Conservation (phyloP, 2,888 invertebrate genomes). For the Noctuana brunneofusca region DNA sequence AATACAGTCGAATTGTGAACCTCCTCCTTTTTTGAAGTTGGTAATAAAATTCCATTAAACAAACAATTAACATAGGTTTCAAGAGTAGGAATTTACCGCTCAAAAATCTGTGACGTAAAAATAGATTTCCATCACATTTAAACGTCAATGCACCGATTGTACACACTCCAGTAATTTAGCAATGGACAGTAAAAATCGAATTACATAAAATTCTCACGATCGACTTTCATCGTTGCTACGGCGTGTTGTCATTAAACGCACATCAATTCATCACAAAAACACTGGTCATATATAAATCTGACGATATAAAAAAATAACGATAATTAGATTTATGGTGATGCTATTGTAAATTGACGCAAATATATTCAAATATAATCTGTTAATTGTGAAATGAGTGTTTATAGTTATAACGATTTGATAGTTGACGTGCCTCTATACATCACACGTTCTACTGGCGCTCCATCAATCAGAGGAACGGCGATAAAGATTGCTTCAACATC, state of each 20-base stretch:
- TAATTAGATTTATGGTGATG: conserved; percentile 71
- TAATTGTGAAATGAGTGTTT: conserved; percentile 75
- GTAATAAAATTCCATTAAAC: no score
- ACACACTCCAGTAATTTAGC: conserved; percentile 4
- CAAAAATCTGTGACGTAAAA: neutral
- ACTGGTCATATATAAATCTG: conserved; percentile 55
- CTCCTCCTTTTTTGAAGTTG: no score
- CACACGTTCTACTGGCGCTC: conserved; percentile 51
- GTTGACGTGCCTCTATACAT: conserved; percentile 70
- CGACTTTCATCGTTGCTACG: conserved; percentile 56
- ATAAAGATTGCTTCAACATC: conserved; percentile 38
- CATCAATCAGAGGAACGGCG: conserved; percentile 38
- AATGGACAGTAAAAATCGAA: conserved; percentile 40
- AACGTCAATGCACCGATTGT: neutral
- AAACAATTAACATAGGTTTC: no score
- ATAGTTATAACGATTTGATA: conserved; percentile 66
- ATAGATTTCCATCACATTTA: neutral
- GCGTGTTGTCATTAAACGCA: conserved; percentile 52
- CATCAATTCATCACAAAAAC: conserved; percentile 56
- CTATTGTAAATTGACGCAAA: conserved; percentile 72
- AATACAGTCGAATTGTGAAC: no score
- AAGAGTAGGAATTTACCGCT: no score
- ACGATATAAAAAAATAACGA: conserved; percentile 48
- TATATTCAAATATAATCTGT: conserved; percentile 73
- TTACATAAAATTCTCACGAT: conserved; percentile 50